Evolutionary conservation across 2,888 invertebrate genomes (phyloP), one percentile per base, ranked within the genome.

Genomic region (Periphyllus acericola): DNA sequence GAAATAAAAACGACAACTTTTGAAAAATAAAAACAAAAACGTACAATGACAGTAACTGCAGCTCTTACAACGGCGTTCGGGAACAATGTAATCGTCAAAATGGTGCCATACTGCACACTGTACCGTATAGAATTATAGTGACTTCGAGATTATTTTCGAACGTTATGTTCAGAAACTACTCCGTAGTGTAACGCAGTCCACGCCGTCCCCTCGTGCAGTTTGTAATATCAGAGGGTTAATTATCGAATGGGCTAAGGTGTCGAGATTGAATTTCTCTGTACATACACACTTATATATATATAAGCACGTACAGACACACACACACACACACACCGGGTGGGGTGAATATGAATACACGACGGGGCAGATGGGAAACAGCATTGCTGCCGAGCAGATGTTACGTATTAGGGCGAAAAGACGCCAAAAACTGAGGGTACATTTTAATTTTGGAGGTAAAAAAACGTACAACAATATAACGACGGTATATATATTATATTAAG

Each of bases 191-290:
- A 60, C 34, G 36, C 46, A 75, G 8, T 32, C 21, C 75, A 25
- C 14, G 14, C 29, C 40, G 32, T 32, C 68, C 84, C 76, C 78
- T 68, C 29, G 32, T n/a, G 29, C 46, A 40, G 83, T 86, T 72
- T 55, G 40, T 74, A 66, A 75, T 80, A 60, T 66, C 60, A 81
- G 87, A 81, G 87, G 87, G 87, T 87, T 87, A 87, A 87, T 87
- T 87, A 87, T 75, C 81, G 74, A 80, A 87, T 66, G 81, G 66
- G 72, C 87, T 74, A 60, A 87, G 80, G 87, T 74, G 87, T 87
- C 75, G 80, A 75, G 87, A 87, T 87, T 87, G 80, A 66, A 74
- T 87, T 87, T 80, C 87, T 74, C 81, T 11, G 6, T 40, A 34
- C 6, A 72, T 17, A 34, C 21, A 34, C 19, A n/a, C 11, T 19